phyloP scores from a whole-genome alignment of 2,888 invertebrate species.

The Tachina grossa region DNA sequence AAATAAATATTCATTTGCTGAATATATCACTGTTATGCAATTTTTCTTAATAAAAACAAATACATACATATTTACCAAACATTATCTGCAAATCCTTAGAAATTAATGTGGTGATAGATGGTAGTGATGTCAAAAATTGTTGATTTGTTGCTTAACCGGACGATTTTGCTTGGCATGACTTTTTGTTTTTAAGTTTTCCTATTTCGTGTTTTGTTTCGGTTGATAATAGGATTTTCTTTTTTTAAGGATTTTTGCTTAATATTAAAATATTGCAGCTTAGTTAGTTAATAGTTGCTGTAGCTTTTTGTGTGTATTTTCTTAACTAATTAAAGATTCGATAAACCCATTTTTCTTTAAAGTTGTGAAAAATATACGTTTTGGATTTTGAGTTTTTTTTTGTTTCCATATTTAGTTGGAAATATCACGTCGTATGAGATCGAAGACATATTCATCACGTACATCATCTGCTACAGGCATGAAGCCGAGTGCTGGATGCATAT shows the following conservation, averaged over 20 bases:
- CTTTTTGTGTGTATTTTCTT: slow-evolving; percentile 50
- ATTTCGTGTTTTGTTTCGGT: too few species aligned
- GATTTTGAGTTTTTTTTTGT: slow-evolving; percentile 61
- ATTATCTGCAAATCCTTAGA: slow-evolving; percentile 38
- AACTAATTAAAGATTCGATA: slow-evolving; percentile 40
- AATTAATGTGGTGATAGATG: slow-evolving; percentile 12
- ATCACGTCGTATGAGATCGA: slow-evolving; percentile 81
- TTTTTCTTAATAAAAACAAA: slow-evolving; percentile 49
- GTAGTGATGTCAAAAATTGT: slow-evolving; percentile 24
- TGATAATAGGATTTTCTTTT: slow-evolving; percentile 45
- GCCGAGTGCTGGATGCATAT: slow-evolving; percentile 79
- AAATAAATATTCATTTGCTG: slow-evolving; percentile 47
- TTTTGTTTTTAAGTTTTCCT: slow-evolving; percentile 32
- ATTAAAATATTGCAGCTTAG: slow-evolving; percentile 60
- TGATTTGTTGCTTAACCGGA: slow-evolving; percentile 21
- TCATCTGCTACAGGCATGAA: slow-evolving; percentile 80
- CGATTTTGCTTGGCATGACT: slow-evolving; percentile 55
- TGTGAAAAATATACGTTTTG: slow-evolving; percentile 55
- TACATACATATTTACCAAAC: slow-evolving; percentile 63
- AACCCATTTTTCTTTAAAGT: slow-evolving; percentile 50
- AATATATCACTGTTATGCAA: slow-evolving; percentile 65
- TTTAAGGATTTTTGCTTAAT: slow-evolving; percentile 64
- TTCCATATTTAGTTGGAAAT: slow-evolving; percentile 75
- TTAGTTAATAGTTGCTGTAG: slow-evolving; percentile 44
- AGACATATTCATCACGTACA: slow-evolving; percentile 81